These are phyloP conservation scores for Drosophila mayri DNA, from an alignment of 1,140 invertebrate species.

Conservation along the genomic window DNA sequence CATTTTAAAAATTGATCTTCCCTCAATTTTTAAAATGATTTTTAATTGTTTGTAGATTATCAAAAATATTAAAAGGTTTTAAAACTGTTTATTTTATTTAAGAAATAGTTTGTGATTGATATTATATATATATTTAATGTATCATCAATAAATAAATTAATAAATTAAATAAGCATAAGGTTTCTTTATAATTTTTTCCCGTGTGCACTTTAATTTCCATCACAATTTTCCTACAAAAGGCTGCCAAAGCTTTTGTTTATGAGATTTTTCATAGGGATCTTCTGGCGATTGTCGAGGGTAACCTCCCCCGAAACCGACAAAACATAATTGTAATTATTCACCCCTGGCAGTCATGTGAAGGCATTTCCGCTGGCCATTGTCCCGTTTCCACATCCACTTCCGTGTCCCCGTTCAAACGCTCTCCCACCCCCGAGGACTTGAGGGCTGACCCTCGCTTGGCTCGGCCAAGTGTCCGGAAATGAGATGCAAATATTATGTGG, in stretches of 20 bases:
- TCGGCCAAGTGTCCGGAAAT: conserved; percentile 83
- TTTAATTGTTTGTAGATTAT: no score
- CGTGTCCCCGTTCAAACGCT: conserved; percentile 60
- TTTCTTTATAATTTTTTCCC: background rate
- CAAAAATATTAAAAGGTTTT: background rate
- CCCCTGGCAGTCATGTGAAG: conserved; percentile 60
- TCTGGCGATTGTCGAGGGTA: background rate
- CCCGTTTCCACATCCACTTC: conserved; percentile 38
- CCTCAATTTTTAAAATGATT: no score
- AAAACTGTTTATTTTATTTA: no score
- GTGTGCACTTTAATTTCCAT: background rate
- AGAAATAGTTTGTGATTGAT: no score
- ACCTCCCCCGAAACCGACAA: conserved; percentile 18
- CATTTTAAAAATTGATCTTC: background rate
- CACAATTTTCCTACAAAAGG: background rate
- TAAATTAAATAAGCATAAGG: background rate
- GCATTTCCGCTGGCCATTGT: conserved; percentile 72
- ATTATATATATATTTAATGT: no score
- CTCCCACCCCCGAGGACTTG: conserved; percentile 26
- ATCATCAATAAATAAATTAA: no score
- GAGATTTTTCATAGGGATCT: conserved; percentile 30
- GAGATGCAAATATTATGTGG: conserved; percentile 85
- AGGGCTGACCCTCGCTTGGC: conserved; percentile 58
- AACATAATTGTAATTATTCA: conserved; percentile 74
- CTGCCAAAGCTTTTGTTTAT: conserved; percentile 21